Percentiles rank a stretch among this genome's conserved stretches.
phyloP scores from a whole-genome alignment of 2,888 invertebrate genomes.

The Zygaena filipendulae region DNA sequence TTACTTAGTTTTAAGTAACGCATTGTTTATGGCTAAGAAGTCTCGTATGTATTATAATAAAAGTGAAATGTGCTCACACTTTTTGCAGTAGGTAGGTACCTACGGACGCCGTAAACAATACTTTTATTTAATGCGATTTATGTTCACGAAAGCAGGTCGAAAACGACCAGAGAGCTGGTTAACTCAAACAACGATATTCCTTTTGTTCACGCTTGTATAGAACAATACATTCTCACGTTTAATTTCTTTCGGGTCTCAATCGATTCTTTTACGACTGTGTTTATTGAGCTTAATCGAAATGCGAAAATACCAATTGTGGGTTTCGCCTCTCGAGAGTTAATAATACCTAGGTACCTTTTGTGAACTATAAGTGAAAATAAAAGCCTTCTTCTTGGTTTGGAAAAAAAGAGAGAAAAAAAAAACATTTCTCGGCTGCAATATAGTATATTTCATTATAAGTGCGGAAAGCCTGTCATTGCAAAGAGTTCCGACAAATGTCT shows the following conservation, averaged over 20 bases:
- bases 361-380: no score
- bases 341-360: no score
- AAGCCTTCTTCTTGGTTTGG: no score
- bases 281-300: constrained; percentile 60
- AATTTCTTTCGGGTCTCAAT: constrained; percentile 64
- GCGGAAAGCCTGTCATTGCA: no score
- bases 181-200: constrained; percentile 53
- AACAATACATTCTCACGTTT: constrained; percentile 69
- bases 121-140: constrained; percentile 60
- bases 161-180: constrained; percentile 63
- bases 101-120: constrained; percentile 48
- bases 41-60: constrained; percentile 20
- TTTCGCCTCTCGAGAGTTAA: no score
- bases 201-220: constrained; percentile 60
- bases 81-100: no score
- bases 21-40: constrained; percentile 29
- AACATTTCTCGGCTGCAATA: no score
- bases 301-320: constrained; percentile 55
- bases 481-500: no score
- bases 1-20: no score
- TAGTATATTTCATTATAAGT: no score
- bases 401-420: no score
- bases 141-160: constrained; percentile 59
- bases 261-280: constrained; percentile 66
- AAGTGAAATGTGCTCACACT: constrained; percentile 21